Evolutionary conservation across 2,797 vertebrate genomes (phyloP).

Genomic region (Morus bassanus): DNA sequence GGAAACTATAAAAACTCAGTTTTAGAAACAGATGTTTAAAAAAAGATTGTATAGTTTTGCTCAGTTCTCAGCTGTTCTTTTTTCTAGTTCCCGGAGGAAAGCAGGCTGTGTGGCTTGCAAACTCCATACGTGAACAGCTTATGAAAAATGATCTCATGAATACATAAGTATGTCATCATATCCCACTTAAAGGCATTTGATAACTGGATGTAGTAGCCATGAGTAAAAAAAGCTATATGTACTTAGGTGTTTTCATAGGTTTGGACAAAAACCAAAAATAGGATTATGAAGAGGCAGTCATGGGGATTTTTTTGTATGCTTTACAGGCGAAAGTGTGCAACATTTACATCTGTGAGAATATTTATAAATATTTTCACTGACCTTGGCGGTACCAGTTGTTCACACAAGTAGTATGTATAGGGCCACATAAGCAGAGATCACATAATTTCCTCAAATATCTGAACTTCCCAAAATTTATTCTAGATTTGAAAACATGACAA

Average conservation of each 20-base stretch:
- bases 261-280: not conserved
- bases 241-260: constrained; percentile 38
- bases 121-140: constrained; percentile 63
- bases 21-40: constrained; percentile 42
- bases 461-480: not conserved
- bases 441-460: not conserved
- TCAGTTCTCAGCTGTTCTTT: constrained; percentile 50
- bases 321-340: not conserved
- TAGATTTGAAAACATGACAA: not conserved
- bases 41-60: constrained; percentile 24
- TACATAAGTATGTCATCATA: constrained; percentile 64
- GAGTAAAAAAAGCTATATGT: constrained; percentile 30
- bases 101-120: constrained; percentile 44
- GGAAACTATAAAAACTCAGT: constrained; percentile 43
- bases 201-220: constrained; percentile 58
- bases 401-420: accelerated
- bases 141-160: constrained; percentile 63
- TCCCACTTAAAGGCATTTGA: constrained; percentile 57
- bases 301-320: not conserved
- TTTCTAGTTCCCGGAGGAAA: constrained; percentile 52
- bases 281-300: not conserved
- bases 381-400: accelerated
- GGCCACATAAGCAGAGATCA: not conserved
- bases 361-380: not conserved
- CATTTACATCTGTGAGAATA: not conserved